Base-by-base conservation (phyloP, 2,888 invertebrate species). In the Temnothorax rugatulus region DNA sequence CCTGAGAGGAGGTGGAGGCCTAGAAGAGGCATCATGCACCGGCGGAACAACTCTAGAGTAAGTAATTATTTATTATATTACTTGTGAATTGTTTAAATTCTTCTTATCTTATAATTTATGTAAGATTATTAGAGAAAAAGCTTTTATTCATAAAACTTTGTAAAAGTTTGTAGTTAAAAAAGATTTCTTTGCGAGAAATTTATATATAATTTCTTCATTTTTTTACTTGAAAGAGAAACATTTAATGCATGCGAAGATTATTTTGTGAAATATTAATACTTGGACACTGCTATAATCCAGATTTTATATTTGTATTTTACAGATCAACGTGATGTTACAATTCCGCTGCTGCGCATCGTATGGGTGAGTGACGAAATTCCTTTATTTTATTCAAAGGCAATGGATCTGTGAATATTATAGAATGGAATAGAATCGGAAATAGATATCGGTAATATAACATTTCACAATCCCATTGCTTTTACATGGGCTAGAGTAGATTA, bases 31-130 rank as follows among this genome's bases (percentile, higher is more conserved):
- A 41, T 64, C 7, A 15, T 38, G 21, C 21, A 64, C 15, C 15
- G 21, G 13, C 41, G 21, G 41, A 64, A 3, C 41, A 21, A 41
- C 1, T 2, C 3, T 41, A 3, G 41, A 11, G 41, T 64, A 21
- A 41, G 64, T 64, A 64, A 41, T 59, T 41, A 41, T 41, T 41
- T 38, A 63, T 38, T 21, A 61, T 38, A 7, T n/a, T 64, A 64
- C 0, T 21, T 15, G 7, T 5, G 1, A 64, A 15, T 41, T 1
- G 4, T 41, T 8, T 41, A n/a, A 64, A 41, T 41, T 64, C 3
- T 8, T 21, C 8, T 41, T 15, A 21, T 21, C 13, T 63, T 64
- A 21, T 11, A 3, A 41, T 18, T 41, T 41, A 21, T 21, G n/a
- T 41, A 41, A 13, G 0, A 21, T 29, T 29, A 21, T 64, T 64